Evolutionary conservation across 2,797 vertebrate species (phyloP).

Genomic region (Hypotaenidia philippensis): DNA sequence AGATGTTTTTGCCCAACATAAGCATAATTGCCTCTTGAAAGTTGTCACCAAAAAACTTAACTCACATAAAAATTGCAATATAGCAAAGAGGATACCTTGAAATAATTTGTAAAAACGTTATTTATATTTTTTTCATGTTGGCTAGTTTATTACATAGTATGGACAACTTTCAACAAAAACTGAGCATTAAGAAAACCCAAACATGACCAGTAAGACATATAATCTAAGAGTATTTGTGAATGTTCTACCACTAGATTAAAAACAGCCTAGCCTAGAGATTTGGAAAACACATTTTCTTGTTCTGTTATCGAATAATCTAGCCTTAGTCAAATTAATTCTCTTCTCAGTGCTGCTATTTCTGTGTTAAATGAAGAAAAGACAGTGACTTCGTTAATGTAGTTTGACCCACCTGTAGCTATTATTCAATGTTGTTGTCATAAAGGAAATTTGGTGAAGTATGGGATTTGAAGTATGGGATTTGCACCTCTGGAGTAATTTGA

Average conservation of each 20-base stretch:
- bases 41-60: not conserved
- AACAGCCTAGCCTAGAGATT: not conserved
- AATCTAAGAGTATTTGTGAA: not conserved
- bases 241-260: not conserved
- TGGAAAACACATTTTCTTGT: not conserved
- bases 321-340: not conserved
- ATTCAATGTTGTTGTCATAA: not conserved
- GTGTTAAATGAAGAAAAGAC: not conserved
- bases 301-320: not conserved
- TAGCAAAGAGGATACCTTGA: not conserved
- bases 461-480: not conserved
- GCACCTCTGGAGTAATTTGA: not conserved
- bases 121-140: not conserved
- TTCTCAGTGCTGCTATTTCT: not conserved
- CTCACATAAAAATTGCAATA: not conserved
- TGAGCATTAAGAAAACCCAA: accelerated
- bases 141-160: not conserved
- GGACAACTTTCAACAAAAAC: not conserved
- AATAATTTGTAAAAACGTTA: not conserved
- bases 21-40: not conserved
- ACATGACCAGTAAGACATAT: not conserved
- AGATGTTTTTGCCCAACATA: not conserved
- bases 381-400: not conserved
- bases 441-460: not conserved
- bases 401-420: not conserved